Conservation (phyloP, 2,113 vertebrate species). For the Colaptes auratus region DNA sequence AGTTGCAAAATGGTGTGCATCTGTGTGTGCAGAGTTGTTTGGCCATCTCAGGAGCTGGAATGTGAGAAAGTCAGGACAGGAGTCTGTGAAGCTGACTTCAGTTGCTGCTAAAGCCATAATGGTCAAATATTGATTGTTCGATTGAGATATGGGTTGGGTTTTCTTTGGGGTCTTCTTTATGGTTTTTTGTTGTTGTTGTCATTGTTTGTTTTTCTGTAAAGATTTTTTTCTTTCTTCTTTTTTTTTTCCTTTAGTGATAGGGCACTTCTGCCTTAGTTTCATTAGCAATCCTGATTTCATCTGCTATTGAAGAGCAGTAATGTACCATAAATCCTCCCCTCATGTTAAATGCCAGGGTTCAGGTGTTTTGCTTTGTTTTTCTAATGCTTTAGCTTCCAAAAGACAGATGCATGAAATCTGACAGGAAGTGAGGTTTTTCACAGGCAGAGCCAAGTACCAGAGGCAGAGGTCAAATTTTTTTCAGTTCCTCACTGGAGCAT, state of each 20-base stretch:
- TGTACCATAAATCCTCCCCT: not conserved
- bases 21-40: not conserved
- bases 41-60: not conserved
- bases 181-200: no score
- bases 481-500: not conserved
- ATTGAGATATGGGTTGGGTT: not conserved
- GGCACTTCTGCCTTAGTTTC: not conserved
- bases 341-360: not conserved
- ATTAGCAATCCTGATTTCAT: not conserved
- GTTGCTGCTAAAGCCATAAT: not conserved
- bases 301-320: not conserved
- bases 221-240: not conserved
- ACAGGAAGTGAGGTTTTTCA: not conserved
- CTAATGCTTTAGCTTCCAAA: not conserved
- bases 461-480: not conserved
- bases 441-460: not conserved
- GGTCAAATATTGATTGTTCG: not conserved
- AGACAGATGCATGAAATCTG: not conserved
- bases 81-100: not conserved
- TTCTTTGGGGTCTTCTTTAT: no score
- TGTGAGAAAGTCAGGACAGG: not conserved
- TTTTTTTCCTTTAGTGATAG: not conserved
- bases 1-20: fast-evolving
- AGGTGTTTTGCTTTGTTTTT: not conserved
- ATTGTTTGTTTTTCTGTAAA: not conserved